These are phyloP conservation scores for Clamator glandarius DNA, from an alignment of 2,797 vertebrate genomes.

Conservation along the genomic window DNA sequence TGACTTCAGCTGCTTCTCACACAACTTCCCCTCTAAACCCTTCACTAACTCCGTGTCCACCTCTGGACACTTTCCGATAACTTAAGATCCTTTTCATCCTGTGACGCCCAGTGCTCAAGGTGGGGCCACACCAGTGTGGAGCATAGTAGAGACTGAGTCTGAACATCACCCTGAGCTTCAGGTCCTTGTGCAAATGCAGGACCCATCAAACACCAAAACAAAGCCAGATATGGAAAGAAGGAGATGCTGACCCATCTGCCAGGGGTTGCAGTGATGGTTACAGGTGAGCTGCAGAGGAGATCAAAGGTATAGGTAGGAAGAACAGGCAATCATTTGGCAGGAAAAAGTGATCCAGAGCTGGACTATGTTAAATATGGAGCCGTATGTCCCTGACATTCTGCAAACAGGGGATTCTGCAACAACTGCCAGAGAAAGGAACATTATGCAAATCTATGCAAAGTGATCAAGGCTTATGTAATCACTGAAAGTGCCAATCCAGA, in stretches of 20 bases:
- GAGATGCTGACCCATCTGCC: background rate
- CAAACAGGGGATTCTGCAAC: background rate
- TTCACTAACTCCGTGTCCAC: too few relatives aligned
- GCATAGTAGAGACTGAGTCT: background rate
- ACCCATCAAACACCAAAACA: background rate
- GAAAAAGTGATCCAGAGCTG: background rate
- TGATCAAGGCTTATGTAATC: background rate
- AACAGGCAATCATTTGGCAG: background rate
- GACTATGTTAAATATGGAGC: background rate
- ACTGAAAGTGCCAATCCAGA: background rate
- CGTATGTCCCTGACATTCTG: background rate
- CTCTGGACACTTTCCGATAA: too few relatives aligned
- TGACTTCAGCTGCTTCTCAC: too few relatives aligned
- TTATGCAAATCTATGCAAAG: background rate
- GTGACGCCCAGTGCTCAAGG: too few relatives aligned
- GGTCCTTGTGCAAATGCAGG: background rate
- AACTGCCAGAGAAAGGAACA: background rate
- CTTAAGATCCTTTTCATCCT: too few relatives aligned
- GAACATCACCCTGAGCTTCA: background rate
- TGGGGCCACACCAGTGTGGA: too few relatives aligned
- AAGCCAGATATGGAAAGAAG: background rate
- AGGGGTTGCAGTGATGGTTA: fast-evolving
- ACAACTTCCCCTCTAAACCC: too few relatives aligned
- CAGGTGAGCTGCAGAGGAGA: background rate
- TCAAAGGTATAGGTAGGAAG: background rate